Conservation (phyloP, 1,140 invertebrate genomes). For the Epicauta chinensis region DNA sequence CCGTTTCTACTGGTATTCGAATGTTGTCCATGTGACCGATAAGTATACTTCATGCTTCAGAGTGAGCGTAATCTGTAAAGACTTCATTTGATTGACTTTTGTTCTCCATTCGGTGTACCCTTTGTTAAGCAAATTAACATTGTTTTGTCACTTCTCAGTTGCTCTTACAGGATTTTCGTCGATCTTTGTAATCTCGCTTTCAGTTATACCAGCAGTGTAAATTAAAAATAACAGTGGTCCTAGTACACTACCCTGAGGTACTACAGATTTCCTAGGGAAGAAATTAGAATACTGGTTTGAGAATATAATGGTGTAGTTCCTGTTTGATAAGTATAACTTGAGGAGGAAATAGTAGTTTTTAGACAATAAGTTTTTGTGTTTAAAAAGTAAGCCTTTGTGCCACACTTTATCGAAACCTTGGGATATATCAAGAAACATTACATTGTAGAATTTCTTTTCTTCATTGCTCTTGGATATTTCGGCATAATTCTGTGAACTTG, state of each 20-base stretch:
- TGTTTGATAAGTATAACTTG: no score
- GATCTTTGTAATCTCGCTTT: background rate
- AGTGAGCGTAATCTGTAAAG: no score
- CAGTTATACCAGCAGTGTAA: background rate
- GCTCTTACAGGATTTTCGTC: background rate
- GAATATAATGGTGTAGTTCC: conserved; percentile 22
- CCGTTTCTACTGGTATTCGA: no score
- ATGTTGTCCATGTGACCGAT: no score
- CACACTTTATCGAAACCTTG: conserved; percentile 32
- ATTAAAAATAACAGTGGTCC: no score
- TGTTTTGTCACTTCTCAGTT: no score
- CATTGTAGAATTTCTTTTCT: conserved; percentile 28
- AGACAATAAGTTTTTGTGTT: conserved; percentile 15
- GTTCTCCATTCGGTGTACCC: no score
- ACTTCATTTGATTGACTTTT: no score
- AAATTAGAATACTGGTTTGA: conserved; percentile 13
- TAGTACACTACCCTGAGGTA: conserved; percentile 25
- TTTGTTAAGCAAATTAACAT: no score
- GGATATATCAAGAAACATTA: conserved; percentile 27
- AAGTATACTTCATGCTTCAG: no score
- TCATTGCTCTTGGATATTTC: no score
- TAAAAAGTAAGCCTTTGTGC: conserved; percentile 23
- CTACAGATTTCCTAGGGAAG: conserved; percentile 20
- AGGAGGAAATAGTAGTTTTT: background rate
- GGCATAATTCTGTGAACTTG: no score